These are phyloP conservation scores for Gonocerus acuteangulatus DNA, from an alignment of 2,888 invertebrate genomes.

Conservation along the genomic window DNA sequence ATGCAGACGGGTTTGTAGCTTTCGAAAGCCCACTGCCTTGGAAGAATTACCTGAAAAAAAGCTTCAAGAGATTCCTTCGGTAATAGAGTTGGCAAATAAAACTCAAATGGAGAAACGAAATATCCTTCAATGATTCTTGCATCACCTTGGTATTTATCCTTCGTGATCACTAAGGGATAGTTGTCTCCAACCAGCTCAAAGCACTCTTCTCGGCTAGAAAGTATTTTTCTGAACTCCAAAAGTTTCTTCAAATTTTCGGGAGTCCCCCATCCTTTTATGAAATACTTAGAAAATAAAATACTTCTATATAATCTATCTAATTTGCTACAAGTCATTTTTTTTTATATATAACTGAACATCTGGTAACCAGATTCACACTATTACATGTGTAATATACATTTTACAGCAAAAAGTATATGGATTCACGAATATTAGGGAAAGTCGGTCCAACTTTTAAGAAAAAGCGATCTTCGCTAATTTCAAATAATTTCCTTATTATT, in stretches of 20 bases:
- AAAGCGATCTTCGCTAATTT: no score
- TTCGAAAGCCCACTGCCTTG: conserved; percentile 64
- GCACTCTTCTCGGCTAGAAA: conserved; percentile 75
- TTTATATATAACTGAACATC: no score
- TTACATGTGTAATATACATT: no score
- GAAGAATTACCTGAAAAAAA: conserved; percentile 75
- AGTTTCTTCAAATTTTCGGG: conserved; percentile 83
- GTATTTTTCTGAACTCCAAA: conserved; percentile 80
- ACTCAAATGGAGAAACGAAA: conserved; percentile 76
- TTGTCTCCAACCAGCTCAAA: conserved; percentile 69
- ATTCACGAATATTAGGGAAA: no score
- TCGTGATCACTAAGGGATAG: conserved; percentile 79
- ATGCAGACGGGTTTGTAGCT: conserved; percentile 76
- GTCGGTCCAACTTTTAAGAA: no score
- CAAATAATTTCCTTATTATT: no score
- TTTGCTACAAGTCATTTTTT: conserved; percentile 40
- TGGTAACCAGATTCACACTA: no score
- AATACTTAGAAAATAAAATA: conserved; percentile 80
- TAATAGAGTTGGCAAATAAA: conserved; percentile 76
- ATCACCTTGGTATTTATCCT: conserved; percentile 23
- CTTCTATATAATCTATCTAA: conserved; percentile 77
- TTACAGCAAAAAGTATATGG: no score
- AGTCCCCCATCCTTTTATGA: conserved; percentile 94
- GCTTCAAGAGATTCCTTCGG: conserved; percentile 75
- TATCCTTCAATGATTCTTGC: conserved; percentile 66